Conservation (phyloP, 2,888 invertebrate species). For the Tinea trinotella region DNA sequence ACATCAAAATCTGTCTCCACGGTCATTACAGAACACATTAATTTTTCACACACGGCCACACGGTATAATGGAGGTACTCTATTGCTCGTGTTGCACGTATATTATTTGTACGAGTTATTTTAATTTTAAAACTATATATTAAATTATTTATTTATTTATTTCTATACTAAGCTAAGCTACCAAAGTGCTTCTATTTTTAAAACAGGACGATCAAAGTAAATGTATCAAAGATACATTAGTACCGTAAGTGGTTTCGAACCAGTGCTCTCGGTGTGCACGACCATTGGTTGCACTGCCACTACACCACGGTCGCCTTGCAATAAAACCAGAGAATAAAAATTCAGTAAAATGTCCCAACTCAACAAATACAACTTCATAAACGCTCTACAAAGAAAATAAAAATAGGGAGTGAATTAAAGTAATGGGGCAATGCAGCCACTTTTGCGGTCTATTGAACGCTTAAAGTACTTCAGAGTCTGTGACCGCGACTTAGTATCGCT, state of each 20-base stretch:
- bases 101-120: neutral
- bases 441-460: conserved; percentile 16
- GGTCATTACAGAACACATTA: conserved; percentile 19
- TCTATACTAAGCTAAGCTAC: too few species aligned
- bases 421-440: conserved; percentile 9
- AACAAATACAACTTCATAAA: conserved; percentile 35
- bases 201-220: too few species aligned
- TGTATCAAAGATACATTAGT: too few species aligned
- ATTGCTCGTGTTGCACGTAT: neutral
- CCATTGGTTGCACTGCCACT: too few species aligned
- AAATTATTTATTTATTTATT: too few species aligned
- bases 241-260: too few species aligned
- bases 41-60: conserved; percentile 40
- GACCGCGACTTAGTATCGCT: conserved; percentile 16
- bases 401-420: conserved; percentile 16
- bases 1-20: conserved; percentile 15
- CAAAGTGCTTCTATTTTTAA: too few species aligned
- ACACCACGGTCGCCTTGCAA: too few species aligned
- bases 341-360: too few species aligned
- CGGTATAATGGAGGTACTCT: conserved; percentile 1
- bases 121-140: neutral
- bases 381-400: neutral
- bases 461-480: conserved; percentile 5
- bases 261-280: too few species aligned
- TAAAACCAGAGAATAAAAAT: too few species aligned